Base-by-base conservation (phyloP, 2,113 vertebrate species). In the Ceyx cyanopectus region DNA sequence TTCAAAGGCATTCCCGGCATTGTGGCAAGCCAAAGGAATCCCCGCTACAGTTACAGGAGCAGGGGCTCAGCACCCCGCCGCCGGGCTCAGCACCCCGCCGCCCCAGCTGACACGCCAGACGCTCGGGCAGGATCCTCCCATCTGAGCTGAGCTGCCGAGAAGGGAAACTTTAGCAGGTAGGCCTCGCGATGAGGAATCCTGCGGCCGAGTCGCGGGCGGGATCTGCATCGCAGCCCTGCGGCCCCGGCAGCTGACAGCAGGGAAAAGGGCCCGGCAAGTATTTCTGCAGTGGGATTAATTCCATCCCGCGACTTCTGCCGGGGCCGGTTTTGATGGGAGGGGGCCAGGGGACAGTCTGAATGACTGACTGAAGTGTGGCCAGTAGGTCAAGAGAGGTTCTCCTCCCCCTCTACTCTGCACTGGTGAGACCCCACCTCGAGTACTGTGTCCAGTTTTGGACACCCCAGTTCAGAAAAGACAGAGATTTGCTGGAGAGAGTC, bases 11-110 rank as follows among this genome's bases (percentile, higher is more conserved):
- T 95, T 96, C 94, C 85, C 69, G 23, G 91, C 79, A 93, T 94
- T 92, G 90, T 95, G 94, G 93, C 92, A 96, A 96, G 94, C 92
- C 94, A 95, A 97, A 97, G 87, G 92, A 93, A 95, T 97, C 92
- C 83, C 93, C 91, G 70, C 93, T 95, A 90, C 82, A 95, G 89
- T 96, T 96, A 95, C 37, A 37, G 37, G 37, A 37, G 37, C 37
- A 37, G 34, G 34, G 34, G 73, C 89, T 72, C 81, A 89, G 77
- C 56, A 81, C 69, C 89, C 40, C 30, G 68, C 60, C 89, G 84
- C 66, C 37, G 37, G 37, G 73, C 89, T 72, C 81, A 89, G 77
- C 56, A 81, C 69, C 89, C 40, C 30, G 72, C 63, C 89, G 84
- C 66, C 37, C 75, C 87, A 82, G 85, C 87, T 87, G 85, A 76